phyloP scores from a whole-genome alignment of 2,888 invertebrate species.

The Pasiphila rectangulata region DNA sequence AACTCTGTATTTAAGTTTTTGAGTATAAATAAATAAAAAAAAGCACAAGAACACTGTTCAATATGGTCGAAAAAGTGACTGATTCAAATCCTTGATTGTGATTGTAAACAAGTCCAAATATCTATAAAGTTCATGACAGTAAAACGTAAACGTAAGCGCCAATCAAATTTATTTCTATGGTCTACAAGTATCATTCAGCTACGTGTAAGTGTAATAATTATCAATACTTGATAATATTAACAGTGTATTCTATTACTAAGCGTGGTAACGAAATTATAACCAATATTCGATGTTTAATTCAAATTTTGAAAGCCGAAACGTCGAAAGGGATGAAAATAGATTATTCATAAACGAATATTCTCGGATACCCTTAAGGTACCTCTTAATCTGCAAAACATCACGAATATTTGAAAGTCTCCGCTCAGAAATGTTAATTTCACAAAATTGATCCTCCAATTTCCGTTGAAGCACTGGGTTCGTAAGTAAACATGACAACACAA shows the following conservation, averaged over 20 bases:
- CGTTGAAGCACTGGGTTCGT: slow-evolving; percentile 27
- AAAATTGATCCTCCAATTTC: slow-evolving; percentile 26
- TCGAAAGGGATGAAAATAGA: slow-evolving; percentile 3
- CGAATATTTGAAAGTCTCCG: slow-evolving; percentile 1
- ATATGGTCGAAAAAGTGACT: too few species aligned
- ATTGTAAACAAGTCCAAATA: too few species aligned
- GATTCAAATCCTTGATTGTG: too few species aligned
- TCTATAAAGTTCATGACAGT: too few species aligned
- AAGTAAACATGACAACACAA: slow-evolving; percentile 49
- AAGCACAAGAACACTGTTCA: too few species aligned
- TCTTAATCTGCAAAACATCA: slow-evolving; percentile 8
- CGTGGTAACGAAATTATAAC: slow-evolving; percentile 8
- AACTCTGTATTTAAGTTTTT: too few species aligned
- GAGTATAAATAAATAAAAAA: too few species aligned
- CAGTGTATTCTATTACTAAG: not conserved
- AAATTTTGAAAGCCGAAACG: slow-evolving; percentile 5
- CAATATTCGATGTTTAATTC: not conserved
- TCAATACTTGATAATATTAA: too few species aligned
- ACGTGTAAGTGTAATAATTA: too few species aligned
- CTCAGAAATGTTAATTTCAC: slow-evolving; percentile 21
- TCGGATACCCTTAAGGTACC: not conserved
- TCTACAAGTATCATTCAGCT: too few species aligned
- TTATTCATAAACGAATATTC: slow-evolving; percentile 1
- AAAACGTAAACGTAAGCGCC: too few species aligned
- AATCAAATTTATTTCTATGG: too few species aligned